A percentile compares a stretch with the other conserved stretches of the same genome.
These are phyloP conservation scores for Sialia sialis DNA, from an alignment of 2,113 vertebrate genomes.

Conservation along the genomic window DNA sequence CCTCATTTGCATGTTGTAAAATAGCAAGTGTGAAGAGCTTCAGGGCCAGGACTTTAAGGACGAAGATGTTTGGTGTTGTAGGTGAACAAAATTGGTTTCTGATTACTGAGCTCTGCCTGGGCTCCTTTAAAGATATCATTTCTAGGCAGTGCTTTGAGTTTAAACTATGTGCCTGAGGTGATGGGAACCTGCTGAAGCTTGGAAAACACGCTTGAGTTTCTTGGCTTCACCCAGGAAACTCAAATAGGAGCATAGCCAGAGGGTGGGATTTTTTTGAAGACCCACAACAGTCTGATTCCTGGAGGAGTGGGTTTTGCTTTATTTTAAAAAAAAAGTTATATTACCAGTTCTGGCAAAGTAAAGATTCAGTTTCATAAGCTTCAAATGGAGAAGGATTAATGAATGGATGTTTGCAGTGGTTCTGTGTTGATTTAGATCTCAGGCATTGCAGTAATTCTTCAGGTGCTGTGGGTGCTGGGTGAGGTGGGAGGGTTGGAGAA, in stretches of 20 bases:
- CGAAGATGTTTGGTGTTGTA: background rate
- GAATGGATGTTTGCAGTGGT: background rate
- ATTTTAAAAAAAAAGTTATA: background rate
- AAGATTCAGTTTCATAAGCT: background rate
- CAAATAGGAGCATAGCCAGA: background rate
- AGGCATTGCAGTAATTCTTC: fast-evolving
- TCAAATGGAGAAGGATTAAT: background rate
- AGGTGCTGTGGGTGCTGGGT: background rate
- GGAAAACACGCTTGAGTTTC: background rate
- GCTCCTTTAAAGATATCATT: background rate
- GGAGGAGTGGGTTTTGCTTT: background rate
- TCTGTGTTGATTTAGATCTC: background rate
- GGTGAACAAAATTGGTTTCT: background rate
- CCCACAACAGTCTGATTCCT: background rate
- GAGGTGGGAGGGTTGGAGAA: background rate
- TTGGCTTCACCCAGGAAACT: background rate
- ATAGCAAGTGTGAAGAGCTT: background rate
- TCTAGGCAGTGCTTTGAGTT: background rate
- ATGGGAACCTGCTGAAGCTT: background rate
- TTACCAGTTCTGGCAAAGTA: background rate
- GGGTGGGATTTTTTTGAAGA: background rate
- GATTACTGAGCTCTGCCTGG: background rate
- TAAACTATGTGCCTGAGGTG: background rate
- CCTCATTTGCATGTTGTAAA: background rate
- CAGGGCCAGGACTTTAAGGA: background rate